These are phyloP conservation scores for Mythimna albipuncta DNA, from an alignment of 2,888 invertebrate genomes.

Conservation along the genomic window DNA sequence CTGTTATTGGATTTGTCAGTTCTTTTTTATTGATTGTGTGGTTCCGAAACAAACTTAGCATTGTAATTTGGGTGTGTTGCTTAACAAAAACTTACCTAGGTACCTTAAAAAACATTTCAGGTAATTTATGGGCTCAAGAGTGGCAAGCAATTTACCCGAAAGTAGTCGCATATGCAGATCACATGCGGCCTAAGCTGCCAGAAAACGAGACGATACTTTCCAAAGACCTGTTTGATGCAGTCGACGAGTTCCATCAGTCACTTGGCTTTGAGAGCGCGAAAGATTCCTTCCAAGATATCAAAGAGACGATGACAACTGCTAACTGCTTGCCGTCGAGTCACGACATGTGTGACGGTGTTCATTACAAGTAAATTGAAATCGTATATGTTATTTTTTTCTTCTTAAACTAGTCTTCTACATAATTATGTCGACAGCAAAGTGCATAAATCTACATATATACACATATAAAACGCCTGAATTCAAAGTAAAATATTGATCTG, in stretches of 20 bases:
- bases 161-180: conserved; percentile 86
- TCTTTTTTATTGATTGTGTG: background rate
- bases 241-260: conserved; percentile 91
- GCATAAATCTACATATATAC: background rate
- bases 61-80: background rate
- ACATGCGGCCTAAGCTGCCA: conserved; percentile 89
- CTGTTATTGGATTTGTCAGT: background rate
- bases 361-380: conserved; percentile 90
- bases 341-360: conserved; percentile 92
- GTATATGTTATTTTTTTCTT: background rate
- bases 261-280: conserved; percentile 91
- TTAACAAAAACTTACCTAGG: background rate
- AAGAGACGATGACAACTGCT: conserved; percentile 90
- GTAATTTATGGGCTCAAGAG: conserved; percentile 93
- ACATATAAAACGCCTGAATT: background rate
- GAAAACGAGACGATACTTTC: conserved; percentile 81
- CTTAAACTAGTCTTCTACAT: background rate
- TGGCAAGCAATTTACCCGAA: conserved; percentile 90
- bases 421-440: background rate
- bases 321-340: conserved; percentile 93
- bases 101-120: conserved; percentile 72
- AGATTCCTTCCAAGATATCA: conserved; percentile 91
- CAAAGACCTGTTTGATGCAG: conserved; percentile 89
- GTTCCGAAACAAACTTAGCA: background rate
- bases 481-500: background rate